A percentile compares a stretch with the other conserved stretches of the same genome.
These are phyloP conservation scores for Hemicentrotus pulcherrimus DNA, from an alignment of 35 echinoderm and acorn worm species.

Conservation along the genomic window DNA sequence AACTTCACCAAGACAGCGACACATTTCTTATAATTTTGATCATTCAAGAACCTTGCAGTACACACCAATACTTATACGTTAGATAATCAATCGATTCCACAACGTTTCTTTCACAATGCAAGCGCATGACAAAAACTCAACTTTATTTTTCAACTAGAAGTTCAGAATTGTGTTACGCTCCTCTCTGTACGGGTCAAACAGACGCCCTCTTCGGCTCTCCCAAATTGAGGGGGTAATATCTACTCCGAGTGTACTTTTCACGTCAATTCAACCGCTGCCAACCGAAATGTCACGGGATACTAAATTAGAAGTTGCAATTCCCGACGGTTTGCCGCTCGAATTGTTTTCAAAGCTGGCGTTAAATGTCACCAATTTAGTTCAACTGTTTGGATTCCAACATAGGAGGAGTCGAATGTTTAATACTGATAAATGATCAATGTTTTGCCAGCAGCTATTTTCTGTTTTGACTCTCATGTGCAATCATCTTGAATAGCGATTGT, in stretches of 20 bases:
- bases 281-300: neutral
- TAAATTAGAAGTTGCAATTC: neutral
- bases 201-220: too few species aligned
- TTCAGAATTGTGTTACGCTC: too few species aligned
- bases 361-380: neutral
- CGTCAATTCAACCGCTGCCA: neutral
- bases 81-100: too few species aligned
- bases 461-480: neutral
- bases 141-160: too few species aligned
- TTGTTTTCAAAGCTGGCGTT: neutral
- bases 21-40: too few species aligned
- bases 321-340: neutral
- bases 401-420: neutral
- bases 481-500: neutral
- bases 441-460: neutral
- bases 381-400: neutral
- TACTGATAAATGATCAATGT: neutral
- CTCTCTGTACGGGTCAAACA: too few species aligned
- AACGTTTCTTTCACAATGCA: too few species aligned
- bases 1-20: too few species aligned
- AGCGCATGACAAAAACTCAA: too few species aligned
- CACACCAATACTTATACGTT: too few species aligned
- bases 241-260: neutral
- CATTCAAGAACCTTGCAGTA: too few species aligned
- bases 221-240: too few species aligned